These are phyloP conservation scores for Lithodes maja DNA, from an alignment of 2,888 invertebrate genomes.

Conservation along the genomic window DNA sequence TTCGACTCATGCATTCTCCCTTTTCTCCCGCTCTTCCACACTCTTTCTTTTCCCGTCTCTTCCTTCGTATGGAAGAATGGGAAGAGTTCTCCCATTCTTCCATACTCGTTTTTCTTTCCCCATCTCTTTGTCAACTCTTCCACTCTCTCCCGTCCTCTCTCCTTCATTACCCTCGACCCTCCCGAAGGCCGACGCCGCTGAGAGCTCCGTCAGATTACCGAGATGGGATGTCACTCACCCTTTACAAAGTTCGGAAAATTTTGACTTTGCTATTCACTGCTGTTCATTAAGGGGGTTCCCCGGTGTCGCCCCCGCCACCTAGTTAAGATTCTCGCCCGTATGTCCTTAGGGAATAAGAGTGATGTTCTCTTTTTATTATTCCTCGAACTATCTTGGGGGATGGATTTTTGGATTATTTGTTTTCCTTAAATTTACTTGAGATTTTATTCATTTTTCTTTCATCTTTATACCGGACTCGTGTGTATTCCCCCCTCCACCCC, in stretches of 20 bases:
- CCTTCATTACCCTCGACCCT: background rate
- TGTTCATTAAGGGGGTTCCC: constrained; percentile 43
- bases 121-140: background rate
- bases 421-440: background rate
- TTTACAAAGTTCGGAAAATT: constrained; percentile 64
- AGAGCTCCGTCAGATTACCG: constrained; percentile 59
- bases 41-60: background rate
- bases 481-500: too few species aligned
- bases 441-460: background rate
- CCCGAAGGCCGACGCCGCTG: constrained; percentile 31
- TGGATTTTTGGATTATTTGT: background rate
- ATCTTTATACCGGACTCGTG: too few species aligned
- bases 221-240: constrained; percentile 61
- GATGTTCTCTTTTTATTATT: background rate
- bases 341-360: constrained; percentile 14
- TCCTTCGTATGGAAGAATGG: too few species aligned
- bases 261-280: constrained; percentile 57
- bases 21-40: background rate
- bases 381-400: background rate
- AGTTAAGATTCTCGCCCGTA: constrained; percentile 13
- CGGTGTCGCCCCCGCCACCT: constrained; percentile 1
- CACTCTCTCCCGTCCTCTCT: background rate
- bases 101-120: background rate
- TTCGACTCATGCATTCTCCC: background rate
- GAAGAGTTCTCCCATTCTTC: background rate